These are phyloP conservation scores for Cariama cristata DNA, from an alignment of 2,113 vertebrate genomes.

Conservation along the genomic window DNA sequence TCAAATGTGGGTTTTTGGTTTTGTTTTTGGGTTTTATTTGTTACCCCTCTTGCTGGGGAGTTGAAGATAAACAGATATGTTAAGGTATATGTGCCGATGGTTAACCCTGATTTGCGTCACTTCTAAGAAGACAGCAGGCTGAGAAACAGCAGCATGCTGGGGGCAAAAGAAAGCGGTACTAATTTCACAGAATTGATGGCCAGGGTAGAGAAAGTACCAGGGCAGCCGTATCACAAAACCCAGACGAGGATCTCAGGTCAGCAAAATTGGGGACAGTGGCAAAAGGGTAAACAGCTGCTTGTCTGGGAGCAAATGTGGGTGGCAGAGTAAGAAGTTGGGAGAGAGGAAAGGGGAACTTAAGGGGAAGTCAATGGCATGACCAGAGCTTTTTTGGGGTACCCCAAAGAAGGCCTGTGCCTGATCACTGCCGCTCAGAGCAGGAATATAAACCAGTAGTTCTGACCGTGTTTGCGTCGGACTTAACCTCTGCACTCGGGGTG, in stretches of 20 bases:
- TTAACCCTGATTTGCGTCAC: background rate
- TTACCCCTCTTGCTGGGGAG: constrained; percentile 72
- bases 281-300: background rate
- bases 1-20: constrained; percentile 34
- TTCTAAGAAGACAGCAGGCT: background rate
- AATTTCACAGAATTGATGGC: background rate
- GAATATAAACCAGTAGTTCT: background rate
- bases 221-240: fast-evolving
- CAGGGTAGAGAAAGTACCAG: background rate
- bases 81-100: background rate
- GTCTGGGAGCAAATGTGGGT: background rate
- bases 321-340: background rate
- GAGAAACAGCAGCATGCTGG: fast-evolving
- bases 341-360: background rate
- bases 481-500: background rate
- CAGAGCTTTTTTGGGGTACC: background rate
- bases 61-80: constrained; percentile 69
- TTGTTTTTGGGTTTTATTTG: constrained; percentile 28
- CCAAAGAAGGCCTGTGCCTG: background rate
- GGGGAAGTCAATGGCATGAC: background rate
- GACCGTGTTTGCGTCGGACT: background rate
- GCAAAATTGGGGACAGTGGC: background rate
- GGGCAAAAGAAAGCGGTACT: background rate
- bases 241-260: background rate
- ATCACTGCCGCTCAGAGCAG: background rate